Conservation (phyloP, 2,797 vertebrate species). For the Crenuchus spilurus region DNA sequence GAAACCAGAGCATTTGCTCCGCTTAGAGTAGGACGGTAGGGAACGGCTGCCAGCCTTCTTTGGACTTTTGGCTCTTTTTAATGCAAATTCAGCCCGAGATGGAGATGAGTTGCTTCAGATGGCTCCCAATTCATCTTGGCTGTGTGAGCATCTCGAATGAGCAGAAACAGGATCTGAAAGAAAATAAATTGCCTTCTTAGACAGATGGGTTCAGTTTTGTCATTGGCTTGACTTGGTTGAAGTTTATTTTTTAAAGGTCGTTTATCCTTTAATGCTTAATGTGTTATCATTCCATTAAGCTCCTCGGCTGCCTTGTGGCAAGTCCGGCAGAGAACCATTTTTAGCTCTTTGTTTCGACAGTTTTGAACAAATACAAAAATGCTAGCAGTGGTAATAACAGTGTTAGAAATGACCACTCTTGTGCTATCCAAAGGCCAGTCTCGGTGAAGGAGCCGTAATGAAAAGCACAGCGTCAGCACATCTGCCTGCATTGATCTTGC, state of each 20-base stretch:
- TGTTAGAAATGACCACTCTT: slow-evolving; percentile 19
- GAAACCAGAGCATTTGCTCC: slow-evolving; percentile 41
- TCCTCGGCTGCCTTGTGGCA: not conserved
- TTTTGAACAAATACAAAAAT: not conserved
- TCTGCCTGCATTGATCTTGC: slow-evolving; percentile 39
- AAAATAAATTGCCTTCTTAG: not conserved
- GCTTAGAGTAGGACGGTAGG: not conserved
- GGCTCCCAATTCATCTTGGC: not conserved
- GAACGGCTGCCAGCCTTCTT: slow-evolving; percentile 3
- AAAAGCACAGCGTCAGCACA: slow-evolving; percentile 57
- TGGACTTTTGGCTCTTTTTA: slow-evolving; percentile 25
- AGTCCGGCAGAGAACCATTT: not conserved
- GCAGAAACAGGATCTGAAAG: slow-evolving; percentile 1
- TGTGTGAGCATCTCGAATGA: slow-evolving; percentile 5
- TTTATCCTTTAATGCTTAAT: not conserved
- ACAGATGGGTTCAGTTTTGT: not conserved
- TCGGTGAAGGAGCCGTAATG: slow-evolving; percentile 25
- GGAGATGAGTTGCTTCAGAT: slow-evolving; percentile 24
- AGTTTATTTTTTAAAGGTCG: not conserved
- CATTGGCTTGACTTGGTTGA: not conserved
- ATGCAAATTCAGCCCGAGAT: slow-evolving; percentile 17
- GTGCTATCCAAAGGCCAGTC: slow-evolving; percentile 10
- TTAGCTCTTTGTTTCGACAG: not conserved
- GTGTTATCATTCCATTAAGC: not conserved
- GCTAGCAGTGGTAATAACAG: not conserved